Evolutionary conservation across 92 coral and sea anemone species (phyloP).

Genomic region (Chrysogorgia sp.): DNA sequence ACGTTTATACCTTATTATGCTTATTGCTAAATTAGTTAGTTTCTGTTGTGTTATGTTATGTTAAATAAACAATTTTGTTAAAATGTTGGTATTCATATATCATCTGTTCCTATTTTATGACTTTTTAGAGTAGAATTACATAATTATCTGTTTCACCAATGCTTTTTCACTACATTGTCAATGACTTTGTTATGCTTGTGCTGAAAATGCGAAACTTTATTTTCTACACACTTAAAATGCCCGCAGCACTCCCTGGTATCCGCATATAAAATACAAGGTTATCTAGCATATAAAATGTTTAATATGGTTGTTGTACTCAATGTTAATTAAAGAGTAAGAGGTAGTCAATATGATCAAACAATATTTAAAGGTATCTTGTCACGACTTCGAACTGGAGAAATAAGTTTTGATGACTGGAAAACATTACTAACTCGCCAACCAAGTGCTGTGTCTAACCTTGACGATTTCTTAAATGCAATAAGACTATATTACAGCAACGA

Average conservation of each 20-base stretch:
- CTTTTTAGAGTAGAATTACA: too few relatives aligned
- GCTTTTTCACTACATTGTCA: too few relatives aligned
- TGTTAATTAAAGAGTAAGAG: slow-evolving; percentile 21
- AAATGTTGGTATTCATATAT: too few relatives aligned
- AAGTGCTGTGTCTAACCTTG: background rate
- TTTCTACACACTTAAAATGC: too few relatives aligned
- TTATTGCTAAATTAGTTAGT: background rate
- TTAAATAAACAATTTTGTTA: too few relatives aligned
- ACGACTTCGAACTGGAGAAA: slow-evolving; percentile 7
- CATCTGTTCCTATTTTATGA: too few relatives aligned
- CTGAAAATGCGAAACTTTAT: too few relatives aligned
- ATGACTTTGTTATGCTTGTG: too few relatives aligned
- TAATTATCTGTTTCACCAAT: too few relatives aligned
- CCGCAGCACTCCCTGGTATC: too few relatives aligned
- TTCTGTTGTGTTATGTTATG: too few relatives aligned
- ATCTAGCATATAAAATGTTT: slow-evolving; percentile 30
- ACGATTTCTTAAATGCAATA: background rate
- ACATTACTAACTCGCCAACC: slow-evolving; percentile 14
- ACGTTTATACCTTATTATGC: slow-evolving; percentile 1
- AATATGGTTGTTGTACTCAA: slow-evolving; percentile 7
- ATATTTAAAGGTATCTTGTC: background rate
- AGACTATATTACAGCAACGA: slow-evolving; percentile 3
- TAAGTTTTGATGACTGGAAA: slow-evolving; percentile 15
- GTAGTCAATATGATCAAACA: background rate
- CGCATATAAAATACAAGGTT: background rate